These are phyloP conservation scores for Eriosoma lanigerum DNA, from an alignment of 1,140 invertebrate genomes.

Conservation along the genomic window DNA sequence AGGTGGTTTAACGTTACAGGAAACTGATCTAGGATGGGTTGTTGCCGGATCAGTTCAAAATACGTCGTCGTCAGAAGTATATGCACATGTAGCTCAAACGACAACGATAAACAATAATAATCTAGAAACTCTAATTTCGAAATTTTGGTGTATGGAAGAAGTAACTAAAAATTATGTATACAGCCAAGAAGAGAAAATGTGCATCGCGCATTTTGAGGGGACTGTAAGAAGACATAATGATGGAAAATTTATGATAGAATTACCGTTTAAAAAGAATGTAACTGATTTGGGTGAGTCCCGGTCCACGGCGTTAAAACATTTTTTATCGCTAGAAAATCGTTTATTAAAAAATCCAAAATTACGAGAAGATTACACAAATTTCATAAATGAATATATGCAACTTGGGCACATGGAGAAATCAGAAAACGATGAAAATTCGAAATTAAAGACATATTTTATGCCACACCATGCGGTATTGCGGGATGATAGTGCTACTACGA, in stretches of 20 bases:
- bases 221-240: neutral
- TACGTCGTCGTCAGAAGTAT: neutral
- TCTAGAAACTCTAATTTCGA: neutral
- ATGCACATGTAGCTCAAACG: neutral
- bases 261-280: neutral
- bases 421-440: neutral
- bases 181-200: neutral
- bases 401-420: neutral
- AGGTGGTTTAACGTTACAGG: neutral
- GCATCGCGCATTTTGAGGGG: neutral
- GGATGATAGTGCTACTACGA: constrained; percentile 54
- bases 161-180: neutral
- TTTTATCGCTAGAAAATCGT: neutral
- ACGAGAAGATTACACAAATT: neutral
- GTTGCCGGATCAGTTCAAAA: neutral
- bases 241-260: neutral
- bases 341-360: neutral
- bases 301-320: neutral
- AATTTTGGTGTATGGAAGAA: constrained; percentile 8
- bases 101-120: neutral
- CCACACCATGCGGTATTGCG: constrained; percentile 54
- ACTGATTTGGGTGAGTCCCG: neutral
- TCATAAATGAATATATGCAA: constrained; percentile 1
- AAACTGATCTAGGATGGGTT: neutral
- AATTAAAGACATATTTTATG: neutral